Conservation (phyloP, 2,888 invertebrate genomes). For the Meliscaeva auricollis region DNA sequence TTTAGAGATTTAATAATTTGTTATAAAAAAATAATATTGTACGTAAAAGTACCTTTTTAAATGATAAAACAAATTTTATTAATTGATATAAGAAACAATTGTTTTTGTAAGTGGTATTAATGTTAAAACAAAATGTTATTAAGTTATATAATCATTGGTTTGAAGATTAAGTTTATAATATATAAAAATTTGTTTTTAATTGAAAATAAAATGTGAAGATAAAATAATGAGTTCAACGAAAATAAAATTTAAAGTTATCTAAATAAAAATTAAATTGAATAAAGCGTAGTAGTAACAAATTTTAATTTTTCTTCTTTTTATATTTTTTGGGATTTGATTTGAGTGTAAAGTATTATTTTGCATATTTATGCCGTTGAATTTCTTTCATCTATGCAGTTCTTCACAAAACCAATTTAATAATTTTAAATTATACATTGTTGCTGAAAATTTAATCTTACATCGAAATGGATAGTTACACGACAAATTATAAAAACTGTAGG, state of each 20-base stretch:
- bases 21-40: slow-evolving; percentile 43
- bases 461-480: too few relatives aligned
- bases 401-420: too few relatives aligned
- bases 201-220: slow-evolving; percentile 35
- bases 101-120: slow-evolving; percentile 50
- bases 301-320: neutral
- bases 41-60: slow-evolving; percentile 57
- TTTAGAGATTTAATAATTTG: slow-evolving; percentile 29
- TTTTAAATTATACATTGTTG: too few relatives aligned
- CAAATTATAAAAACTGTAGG: too few relatives aligned
- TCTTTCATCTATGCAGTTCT: too few relatives aligned
- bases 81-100: slow-evolving; percentile 13
- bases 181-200: slow-evolving; percentile 12
- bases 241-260: slow-evolving; percentile 42
- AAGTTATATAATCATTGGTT: slow-evolving; percentile 53
- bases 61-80: slow-evolving; percentile 10
- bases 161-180: slow-evolving; percentile 62
- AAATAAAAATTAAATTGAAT: slow-evolving; percentile 44
- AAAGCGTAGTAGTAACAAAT: slow-evolving; percentile 31
- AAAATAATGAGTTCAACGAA: slow-evolving; percentile 20
- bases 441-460: too few relatives aligned
- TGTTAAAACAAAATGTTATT: slow-evolving; percentile 56
- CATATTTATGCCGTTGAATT: too few relatives aligned
- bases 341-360: too few relatives aligned
- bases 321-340: neutral